These are phyloP conservation scores for Augiades crinisus DNA, from an alignment of 2,888 invertebrate species.

Conservation along the genomic window DNA sequence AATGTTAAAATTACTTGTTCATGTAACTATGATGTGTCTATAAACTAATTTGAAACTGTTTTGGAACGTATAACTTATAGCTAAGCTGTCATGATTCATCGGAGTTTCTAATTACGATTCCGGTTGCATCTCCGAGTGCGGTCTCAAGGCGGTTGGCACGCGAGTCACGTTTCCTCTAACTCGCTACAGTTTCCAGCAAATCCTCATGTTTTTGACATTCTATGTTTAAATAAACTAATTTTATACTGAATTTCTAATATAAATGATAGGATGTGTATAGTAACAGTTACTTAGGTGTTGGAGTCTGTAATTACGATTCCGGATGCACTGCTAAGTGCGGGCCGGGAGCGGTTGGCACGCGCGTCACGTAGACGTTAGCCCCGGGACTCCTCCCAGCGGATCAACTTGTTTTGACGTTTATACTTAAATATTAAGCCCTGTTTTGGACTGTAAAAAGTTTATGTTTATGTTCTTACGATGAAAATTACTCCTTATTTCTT, in stretches of 20 bases:
- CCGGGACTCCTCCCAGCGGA: constrained; percentile 54
- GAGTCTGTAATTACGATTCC: constrained; percentile 65
- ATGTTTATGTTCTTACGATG: too few relatives aligned
- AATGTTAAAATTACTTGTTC: too few relatives aligned
- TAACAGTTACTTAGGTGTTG: constrained; percentile 6
- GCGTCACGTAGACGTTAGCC: constrained; percentile 61
- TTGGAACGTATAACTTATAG: not conserved
- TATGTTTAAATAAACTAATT: constrained; percentile 5
- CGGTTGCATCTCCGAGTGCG: constrained; percentile 1
- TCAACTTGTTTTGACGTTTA: constrained; percentile 67
- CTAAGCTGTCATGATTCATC: constrained; percentile 5
- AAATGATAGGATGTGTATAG: too few relatives aligned
- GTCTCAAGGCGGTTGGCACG: constrained; percentile 6
- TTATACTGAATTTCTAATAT: not conserved
- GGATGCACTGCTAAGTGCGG: constrained; percentile 57
- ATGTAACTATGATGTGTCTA: too few relatives aligned
- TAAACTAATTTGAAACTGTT: too few relatives aligned
- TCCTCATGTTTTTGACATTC: constrained; percentile 11
- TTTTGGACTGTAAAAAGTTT: too few relatives aligned
- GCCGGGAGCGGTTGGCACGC: constrained; percentile 63
- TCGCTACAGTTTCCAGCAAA: constrained; percentile 4
- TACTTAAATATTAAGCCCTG: constrained; percentile 41
- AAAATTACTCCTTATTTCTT: too few relatives aligned
- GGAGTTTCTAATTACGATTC: constrained; percentile 17
- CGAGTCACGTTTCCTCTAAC: constrained; percentile 11